Evolutionary conservation across 2,888 invertebrate species (phyloP).

Genomic region (Sicus ferrugineus): DNA sequence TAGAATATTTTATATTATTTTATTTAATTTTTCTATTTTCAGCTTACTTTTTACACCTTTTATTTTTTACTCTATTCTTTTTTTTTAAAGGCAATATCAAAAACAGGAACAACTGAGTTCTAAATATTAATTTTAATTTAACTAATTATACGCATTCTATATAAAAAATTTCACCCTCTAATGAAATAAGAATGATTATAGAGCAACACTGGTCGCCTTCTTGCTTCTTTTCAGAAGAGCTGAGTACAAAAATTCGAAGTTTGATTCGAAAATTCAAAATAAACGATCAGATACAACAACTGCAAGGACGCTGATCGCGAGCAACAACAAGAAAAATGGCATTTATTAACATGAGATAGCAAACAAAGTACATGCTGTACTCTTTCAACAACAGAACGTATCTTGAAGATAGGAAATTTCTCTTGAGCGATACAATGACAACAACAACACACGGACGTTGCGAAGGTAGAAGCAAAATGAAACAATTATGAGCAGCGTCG

Average conservation of each 20-base stretch:
- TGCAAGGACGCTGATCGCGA: neutral
- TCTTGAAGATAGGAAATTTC: no score
- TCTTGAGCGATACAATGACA: no score
- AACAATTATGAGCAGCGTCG: neutral
- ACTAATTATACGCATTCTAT: neutral
- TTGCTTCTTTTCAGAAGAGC: neutral
- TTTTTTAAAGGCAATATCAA: no score
- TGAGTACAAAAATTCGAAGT: neutral
- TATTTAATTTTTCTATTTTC: neutral
- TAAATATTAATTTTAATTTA: neutral
- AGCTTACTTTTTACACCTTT: neutral
- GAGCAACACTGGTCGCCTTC: neutral
- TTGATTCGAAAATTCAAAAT: conserved; percentile 28
- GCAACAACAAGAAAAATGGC: neutral
- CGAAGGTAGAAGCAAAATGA: neutral
- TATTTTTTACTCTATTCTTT: neutral
- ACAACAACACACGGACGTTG: neutral
- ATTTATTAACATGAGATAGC: conserved; percentile 7
- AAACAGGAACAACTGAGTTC: neutral
- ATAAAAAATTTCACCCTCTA: neutral
- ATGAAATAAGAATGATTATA: neutral
- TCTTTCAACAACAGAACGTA: no score
- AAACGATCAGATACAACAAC: conserved; percentile 18
- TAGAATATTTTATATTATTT: neutral
- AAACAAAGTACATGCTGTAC: neutral